Percentiles rank a stretch among this genome's conserved stretches.
Conservation (phyloP, 2,113 vertebrate genomes). For the Hippocampus abdominalis region DNA sequence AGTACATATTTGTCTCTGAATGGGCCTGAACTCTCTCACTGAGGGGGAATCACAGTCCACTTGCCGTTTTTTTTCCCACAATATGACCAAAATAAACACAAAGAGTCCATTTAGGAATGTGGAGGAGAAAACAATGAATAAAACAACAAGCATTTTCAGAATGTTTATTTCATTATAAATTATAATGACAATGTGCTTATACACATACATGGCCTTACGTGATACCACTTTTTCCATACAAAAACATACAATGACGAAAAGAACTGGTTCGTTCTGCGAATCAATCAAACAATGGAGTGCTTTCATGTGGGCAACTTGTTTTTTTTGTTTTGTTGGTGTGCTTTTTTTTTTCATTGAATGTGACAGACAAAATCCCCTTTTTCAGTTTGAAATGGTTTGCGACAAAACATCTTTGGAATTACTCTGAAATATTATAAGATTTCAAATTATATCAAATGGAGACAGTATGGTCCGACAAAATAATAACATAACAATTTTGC, state of each 20-base stretch:
- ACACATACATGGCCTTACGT: conserved; percentile 87
- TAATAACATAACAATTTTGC: conserved; percentile 45
- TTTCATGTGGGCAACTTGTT: conserved; percentile 54
- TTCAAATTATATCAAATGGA: conserved; percentile 19
- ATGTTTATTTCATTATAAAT: conserved; percentile 92
- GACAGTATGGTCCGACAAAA: conserved; percentile 26
- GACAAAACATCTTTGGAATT: conserved; percentile 67
- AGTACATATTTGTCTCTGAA: conserved; percentile 57
- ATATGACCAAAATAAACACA: conserved; percentile 43
- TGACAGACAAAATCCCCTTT: conserved; percentile 29
- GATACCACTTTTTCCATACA: conserved; percentile 70
- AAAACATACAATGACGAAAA: conserved; percentile 64
- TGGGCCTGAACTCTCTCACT: conserved; percentile 19
- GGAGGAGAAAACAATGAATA: background rate
- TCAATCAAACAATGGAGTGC: conserved; percentile 67
- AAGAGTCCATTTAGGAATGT: conserved; percentile 41
- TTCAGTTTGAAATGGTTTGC: conserved; percentile 6
- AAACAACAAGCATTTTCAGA: conserved; percentile 39
- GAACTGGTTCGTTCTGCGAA: conserved; percentile 67
- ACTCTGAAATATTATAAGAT: conserved; percentile 8
- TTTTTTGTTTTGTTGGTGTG: conserved; percentile 32
- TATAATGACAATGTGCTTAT: conserved; percentile 92
- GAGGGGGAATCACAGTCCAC: conserved; percentile 27
- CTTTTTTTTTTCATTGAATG: conserved; percentile 16
- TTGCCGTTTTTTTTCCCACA: conserved; percentile 3